Evolutionary conservation across 2,797 vertebrate genomes (phyloP).

Genomic region (Micropoecilia bifurca): DNA sequence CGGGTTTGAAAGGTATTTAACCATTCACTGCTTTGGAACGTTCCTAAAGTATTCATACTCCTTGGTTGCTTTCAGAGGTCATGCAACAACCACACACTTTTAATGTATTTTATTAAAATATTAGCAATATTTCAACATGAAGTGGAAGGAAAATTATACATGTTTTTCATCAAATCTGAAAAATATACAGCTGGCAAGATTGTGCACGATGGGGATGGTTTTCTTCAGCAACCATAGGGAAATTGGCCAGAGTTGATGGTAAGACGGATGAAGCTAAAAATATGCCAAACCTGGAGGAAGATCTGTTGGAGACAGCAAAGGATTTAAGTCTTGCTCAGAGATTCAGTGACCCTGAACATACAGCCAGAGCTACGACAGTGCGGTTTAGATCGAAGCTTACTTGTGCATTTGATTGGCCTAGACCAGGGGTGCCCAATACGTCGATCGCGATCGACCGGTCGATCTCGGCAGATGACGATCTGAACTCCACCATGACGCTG

Average conservation of each 20-base stretch:
- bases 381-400: neutral
- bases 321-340: neutral
- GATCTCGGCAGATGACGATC: too few relatives aligned
- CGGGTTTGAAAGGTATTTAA: conserved; percentile 78
- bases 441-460: too few relatives aligned
- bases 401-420: neutral
- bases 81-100: neutral
- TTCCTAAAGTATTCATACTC: neutral
- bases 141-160: neutral
- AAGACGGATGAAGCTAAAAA: neutral
- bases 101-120: neutral
- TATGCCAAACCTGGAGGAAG: neutral
- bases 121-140: neutral
- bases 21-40: neutral
- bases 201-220: neutral
- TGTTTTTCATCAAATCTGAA: neutral
- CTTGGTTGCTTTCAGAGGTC: neutral
- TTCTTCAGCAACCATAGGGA: neutral
- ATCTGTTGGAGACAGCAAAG: neutral
- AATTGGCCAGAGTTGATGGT: too few relatives aligned
- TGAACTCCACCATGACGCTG: too few relatives aligned
- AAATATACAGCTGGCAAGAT: neutral
- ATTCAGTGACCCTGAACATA: neutral
- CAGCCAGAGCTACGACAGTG: neutral
- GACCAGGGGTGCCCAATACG: too few relatives aligned